Conservation (phyloP, 1,140 invertebrate species). For the Halyomorpha halys region DNA sequence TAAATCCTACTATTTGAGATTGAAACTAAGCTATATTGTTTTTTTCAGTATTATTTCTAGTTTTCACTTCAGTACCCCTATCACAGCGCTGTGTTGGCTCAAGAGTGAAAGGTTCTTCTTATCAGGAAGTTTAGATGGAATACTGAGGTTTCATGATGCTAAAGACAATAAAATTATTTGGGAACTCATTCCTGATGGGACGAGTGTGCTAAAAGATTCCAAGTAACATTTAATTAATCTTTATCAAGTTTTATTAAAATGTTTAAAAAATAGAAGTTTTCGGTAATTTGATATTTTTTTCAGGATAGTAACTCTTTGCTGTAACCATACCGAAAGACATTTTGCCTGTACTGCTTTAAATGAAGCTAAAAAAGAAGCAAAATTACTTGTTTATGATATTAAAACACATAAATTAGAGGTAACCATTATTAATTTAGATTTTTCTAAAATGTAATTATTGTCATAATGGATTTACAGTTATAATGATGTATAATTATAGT, state of each 20-base stretch:
- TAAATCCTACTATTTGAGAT: too few relatives aligned
- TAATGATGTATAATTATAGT: too few relatives aligned
- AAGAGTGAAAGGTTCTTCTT: constrained; percentile 54
- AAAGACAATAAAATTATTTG: constrained; percentile 52
- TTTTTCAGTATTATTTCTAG: constrained; percentile 45
- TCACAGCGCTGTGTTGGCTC: constrained; percentile 54
- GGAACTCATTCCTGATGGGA: constrained; percentile 44
- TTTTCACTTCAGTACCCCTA: constrained; percentile 45
- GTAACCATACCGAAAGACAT: constrained; percentile 46
- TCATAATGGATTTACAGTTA: too few relatives aligned
- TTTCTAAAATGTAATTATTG: too few relatives aligned
- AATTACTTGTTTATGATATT: constrained; percentile 48
- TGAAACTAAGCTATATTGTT: too few relatives aligned
- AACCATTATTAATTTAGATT: neutral
- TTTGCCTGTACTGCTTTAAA: constrained; percentile 47
- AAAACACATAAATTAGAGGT: constrained; percentile 51
- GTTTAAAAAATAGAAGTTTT: neutral
- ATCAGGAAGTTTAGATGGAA: constrained; percentile 48
- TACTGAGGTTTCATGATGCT: constrained; percentile 51
- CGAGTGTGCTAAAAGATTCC: constrained; percentile 27
- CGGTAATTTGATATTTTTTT: constrained; percentile 25
- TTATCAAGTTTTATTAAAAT: too few relatives aligned
- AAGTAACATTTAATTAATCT: constrained; percentile 25
- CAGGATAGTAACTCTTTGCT: constrained; percentile 44
- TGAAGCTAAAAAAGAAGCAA: constrained; percentile 37